Base-by-base conservation (phyloP, 1,140 invertebrate genomes). In the Lepidotrigona ventralis region DNA sequence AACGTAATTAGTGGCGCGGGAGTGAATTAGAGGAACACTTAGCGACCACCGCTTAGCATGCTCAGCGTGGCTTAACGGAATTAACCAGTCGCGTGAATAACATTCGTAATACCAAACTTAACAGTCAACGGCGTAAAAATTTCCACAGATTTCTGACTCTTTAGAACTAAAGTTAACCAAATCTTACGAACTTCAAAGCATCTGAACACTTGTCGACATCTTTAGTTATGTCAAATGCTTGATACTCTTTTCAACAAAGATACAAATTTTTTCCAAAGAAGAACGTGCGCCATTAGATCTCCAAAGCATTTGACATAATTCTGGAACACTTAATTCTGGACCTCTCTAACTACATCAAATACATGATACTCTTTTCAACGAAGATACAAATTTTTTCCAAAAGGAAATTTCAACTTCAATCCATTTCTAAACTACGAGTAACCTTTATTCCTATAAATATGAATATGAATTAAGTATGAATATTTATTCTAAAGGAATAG, bases 1-100 rank as follows among this genome's bases (percentile, higher is more conserved):
- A 75, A 81, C 17, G 21, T 26, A 53, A 73, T 80, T 80, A 80
- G 79, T 73, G 33, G 21, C 2, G 26, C 19, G 58, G 33, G 8
- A 51, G n/a, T 73, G 39, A 73, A 73, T 64, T 33, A 72, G 56
- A 56, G 26, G 66, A 80, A 73, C 79, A 64, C n/a, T 80, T 80
- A 80, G 79, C 70, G 26, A 33, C 46, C 69, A 21, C 6, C 21
- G 73, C 56, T 64, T 17, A 73, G 72, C 63, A 39, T 39, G 39
- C 54, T 9, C 68, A 12, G 33, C 54, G 19, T 46, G 4, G 60
- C 26, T 23, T 63, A 80, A 73, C 54, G 33, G 19, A 26, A 23
- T 73, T 60, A 46, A 29, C 26, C 46, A 73, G n/a, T 73, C 53
- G 63, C 15, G 2, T 6, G 14, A 68, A 54, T 53, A 26, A 29